Evolutionary conservation across 1,140 invertebrate species (phyloP).

Genomic region (Diorhabda carinulata): DNA sequence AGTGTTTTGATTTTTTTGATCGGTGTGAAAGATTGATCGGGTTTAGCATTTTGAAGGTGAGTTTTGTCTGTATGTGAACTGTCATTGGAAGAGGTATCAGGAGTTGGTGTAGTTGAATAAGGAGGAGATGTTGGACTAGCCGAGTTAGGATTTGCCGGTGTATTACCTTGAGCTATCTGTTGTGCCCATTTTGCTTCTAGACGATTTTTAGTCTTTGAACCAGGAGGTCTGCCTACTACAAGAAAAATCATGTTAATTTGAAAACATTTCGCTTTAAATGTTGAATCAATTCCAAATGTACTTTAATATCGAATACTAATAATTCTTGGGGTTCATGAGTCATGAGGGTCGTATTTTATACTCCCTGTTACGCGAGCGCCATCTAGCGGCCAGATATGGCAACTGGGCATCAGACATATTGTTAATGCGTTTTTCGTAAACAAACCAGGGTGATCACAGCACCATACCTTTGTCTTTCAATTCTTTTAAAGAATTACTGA

Average conservation of each 20-base stretch:
- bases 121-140: constrained; percentile 31
- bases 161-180: constrained; percentile 46
- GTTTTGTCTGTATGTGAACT: constrained; percentile 23
- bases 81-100: constrained; percentile 31
- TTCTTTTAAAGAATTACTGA: background rate
- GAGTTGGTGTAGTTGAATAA: constrained; percentile 16
- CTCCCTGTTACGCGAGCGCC: background rate
- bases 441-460: too few species aligned
- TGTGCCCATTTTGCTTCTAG: constrained; percentile 43
- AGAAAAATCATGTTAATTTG: constrained; percentile 11
- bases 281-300: background rate
- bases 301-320: background rate
- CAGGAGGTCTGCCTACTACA: constrained; percentile 50
- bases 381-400: background rate
- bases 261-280: background rate
- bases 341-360: background rate
- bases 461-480: too few species aligned
- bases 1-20: constrained; percentile 33
- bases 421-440: too few species aligned
- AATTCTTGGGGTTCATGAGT: background rate
- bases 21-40: constrained; percentile 20
- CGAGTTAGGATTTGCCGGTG: constrained; percentile 29
- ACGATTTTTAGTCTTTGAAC: constrained; percentile 41
- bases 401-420: background rate
- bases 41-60: constrained; percentile 8